A percentile compares a stretch with the other conserved stretches of the same genome.
phyloP scores from a whole-genome alignment of 2,888 invertebrate genomes.

The Parascotia fuliginaria region DNA sequence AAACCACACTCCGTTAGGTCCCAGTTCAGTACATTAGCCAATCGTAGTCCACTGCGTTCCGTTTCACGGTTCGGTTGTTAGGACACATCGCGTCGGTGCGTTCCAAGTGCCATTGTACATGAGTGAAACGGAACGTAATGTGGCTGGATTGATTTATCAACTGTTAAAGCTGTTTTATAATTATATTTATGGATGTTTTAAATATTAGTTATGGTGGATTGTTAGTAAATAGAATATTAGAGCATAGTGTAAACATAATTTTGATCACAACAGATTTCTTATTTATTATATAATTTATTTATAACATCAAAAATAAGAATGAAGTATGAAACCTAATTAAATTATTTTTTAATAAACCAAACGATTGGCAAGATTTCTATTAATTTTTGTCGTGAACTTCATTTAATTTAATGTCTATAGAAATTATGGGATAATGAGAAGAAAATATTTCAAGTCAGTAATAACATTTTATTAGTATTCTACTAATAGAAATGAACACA shows the following conservation, averaged over 20 bases:
- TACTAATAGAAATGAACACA: too few relatives aligned
- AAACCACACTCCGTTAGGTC: slow-evolving; percentile 27
- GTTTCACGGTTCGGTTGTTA: slow-evolving; percentile 36
- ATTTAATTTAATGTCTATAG: too few relatives aligned
- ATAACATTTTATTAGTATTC: too few relatives aligned
- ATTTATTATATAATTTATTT: too few relatives aligned
- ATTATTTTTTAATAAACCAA: too few relatives aligned
- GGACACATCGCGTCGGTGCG: slow-evolving; percentile 35
- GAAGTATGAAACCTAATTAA: too few relatives aligned
- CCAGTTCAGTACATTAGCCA: slow-evolving; percentile 42
- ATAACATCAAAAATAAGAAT: too few relatives aligned
- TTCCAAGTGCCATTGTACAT: slow-evolving; percentile 33
- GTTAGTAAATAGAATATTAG: neutral
- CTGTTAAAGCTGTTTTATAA: slow-evolving; percentile 24
- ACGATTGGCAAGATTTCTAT: too few relatives aligned
- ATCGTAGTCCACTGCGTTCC: slow-evolving; percentile 32
- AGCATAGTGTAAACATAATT: neutral
- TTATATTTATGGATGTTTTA: slow-evolving; percentile 1
- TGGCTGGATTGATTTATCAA: slow-evolving; percentile 34
- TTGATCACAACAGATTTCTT: neutral
- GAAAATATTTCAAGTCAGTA: too few relatives aligned
- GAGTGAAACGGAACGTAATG: slow-evolving; percentile 39
- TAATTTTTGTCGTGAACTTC: too few relatives aligned
- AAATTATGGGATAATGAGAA: too few relatives aligned
- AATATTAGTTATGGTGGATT: slow-evolving; percentile 1